Conservation (phyloP, 2,888 invertebrate species). For the Punctoribates punctum region DNA sequence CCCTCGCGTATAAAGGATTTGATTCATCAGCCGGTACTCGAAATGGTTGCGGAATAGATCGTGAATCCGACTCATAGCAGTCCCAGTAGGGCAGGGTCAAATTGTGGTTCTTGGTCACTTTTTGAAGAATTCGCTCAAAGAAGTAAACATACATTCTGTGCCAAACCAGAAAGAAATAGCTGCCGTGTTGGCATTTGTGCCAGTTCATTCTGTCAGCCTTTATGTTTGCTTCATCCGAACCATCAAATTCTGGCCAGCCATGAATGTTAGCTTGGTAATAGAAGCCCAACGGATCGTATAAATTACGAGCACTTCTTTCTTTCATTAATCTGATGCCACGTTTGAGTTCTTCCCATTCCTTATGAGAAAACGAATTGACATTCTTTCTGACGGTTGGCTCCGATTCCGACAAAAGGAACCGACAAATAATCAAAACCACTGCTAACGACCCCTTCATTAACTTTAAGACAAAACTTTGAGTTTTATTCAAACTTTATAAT, state of each 20-base stretch:
- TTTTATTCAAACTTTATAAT: too few species aligned
- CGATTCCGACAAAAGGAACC: not conserved
- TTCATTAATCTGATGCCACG: not conserved
- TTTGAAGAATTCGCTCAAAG: not conserved
- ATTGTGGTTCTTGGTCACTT: not conserved
- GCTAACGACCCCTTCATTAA: not conserved
- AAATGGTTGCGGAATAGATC: not conserved
- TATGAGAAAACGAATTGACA: not conserved
- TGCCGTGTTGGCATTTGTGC: not conserved
- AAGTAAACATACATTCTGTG: constrained; percentile 7
- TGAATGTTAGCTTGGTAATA: constrained; percentile 2
- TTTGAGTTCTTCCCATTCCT: constrained; percentile 4
- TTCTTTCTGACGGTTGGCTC: not conserved
- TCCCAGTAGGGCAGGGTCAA: not conserved
- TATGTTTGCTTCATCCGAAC: not conserved
- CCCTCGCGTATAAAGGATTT: not conserved
- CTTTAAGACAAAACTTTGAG: not conserved
- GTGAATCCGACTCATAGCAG: not conserved
- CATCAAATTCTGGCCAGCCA: not conserved
- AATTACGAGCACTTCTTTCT: not conserved
- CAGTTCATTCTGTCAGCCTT: not conserved
- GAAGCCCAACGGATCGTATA: not conserved
- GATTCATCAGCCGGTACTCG: not conserved
- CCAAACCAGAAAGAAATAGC: not conserved
- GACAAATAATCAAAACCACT: not conserved